These are phyloP conservation scores for Argentina silus DNA, from an alignment of 2,797 vertebrate genomes.

Conservation along the genomic window DNA sequence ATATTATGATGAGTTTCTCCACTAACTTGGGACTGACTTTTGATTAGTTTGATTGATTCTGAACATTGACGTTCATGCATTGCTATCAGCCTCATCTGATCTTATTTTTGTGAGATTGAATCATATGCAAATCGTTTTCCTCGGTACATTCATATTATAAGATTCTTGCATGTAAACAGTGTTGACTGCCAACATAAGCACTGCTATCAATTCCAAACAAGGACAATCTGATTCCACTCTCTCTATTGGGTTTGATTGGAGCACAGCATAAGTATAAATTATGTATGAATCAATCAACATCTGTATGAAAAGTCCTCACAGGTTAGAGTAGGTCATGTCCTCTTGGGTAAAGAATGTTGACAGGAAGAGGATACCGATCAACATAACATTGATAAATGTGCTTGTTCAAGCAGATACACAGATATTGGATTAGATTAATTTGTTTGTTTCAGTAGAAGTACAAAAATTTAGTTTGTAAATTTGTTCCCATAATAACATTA, in stretches of 20 bases:
- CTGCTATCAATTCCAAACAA: conserved; percentile 5
- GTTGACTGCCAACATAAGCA: background rate
- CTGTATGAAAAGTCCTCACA: background rate
- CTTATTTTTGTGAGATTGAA: background rate
- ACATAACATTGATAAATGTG: background rate
- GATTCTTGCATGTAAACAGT: background rate
- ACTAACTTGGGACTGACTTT: background rate
- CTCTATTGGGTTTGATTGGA: background rate
- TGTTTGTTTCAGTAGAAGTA: background rate
- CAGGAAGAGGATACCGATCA: background rate
- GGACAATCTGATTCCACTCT: background rate
- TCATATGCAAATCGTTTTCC: background rate
- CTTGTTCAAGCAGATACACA: background rate
- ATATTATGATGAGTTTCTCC: background rate
- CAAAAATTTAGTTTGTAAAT: conserved; percentile 2
- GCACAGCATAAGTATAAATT: background rate
- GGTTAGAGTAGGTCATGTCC: background rate
- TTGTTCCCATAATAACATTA: too few species aligned
- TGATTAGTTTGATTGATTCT: background rate
- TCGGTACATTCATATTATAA: background rate
- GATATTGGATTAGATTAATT: background rate
- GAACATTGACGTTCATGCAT: background rate
- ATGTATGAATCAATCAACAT: conserved; percentile 6
- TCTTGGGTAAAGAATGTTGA: too few species aligned
- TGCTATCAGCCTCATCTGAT: background rate